Conservation (phyloP, 2,113 vertebrate species). For the Leucoraja erinaceus region DNA sequence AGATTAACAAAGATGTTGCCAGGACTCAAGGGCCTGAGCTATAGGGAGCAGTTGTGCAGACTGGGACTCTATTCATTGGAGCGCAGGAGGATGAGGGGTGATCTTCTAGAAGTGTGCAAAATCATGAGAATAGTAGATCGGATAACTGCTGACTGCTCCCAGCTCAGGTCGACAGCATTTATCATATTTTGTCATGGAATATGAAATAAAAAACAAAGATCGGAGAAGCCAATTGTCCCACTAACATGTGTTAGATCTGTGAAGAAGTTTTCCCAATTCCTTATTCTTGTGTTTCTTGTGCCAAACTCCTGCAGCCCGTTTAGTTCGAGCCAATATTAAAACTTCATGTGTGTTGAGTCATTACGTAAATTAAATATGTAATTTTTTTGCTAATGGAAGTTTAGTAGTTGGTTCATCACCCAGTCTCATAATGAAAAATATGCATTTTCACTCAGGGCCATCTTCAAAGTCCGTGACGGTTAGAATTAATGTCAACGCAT, state of each 20-base stretch:
- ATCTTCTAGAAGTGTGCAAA: no score
- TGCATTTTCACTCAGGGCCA: constrained; percentile 5
- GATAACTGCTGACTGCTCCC: no score
- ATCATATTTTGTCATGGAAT: no score
- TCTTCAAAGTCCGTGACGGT: not conserved
- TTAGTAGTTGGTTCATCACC: not conserved
- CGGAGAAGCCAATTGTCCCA: not conserved
- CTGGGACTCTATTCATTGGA: no score
- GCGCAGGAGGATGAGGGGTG: no score
- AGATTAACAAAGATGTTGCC: no score
- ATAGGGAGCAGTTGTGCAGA: no score
- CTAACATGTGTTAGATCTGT: not conserved
- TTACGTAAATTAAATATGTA: not conserved
- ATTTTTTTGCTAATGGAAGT: not conserved
- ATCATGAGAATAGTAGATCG: no score
- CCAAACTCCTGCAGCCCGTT: not conserved
- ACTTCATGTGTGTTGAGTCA: not conserved
- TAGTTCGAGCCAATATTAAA: not conserved
- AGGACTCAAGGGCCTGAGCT: no score
- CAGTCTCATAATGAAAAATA: constrained; percentile 20
- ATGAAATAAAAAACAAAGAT: no score
- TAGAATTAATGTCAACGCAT: not conserved
- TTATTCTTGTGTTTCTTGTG: not conserved
- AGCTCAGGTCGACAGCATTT: no score
- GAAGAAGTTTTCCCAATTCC: not conserved